Percentiles rank a stretch among this genome's conserved stretches.
Conservation (phyloP, 23 tunicate genomes). For the Oikopleura vanhoeffeni region DNA sequence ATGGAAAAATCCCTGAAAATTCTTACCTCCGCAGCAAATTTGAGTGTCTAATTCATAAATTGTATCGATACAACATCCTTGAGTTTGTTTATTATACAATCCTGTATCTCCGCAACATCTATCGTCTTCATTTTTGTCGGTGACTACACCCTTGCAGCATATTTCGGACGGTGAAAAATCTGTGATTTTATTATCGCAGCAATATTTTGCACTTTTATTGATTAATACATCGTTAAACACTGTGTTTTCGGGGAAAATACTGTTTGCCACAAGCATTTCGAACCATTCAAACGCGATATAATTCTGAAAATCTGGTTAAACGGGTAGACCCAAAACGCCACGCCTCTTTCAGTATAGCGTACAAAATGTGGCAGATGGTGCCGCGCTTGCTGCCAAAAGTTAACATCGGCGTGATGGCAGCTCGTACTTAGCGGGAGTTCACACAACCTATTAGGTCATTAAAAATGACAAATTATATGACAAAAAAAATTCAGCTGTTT, state of each 20-base stretch:
- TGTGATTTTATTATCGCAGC: not conserved
- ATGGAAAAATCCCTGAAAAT: not conserved
- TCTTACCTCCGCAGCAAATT: not conserved
- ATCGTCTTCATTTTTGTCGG: not conserved
- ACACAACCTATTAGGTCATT: too few relatives aligned
- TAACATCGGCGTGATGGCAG: too few relatives aligned
- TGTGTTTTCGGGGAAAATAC: not conserved
- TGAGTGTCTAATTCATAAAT: not conserved
- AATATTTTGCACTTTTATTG: not conserved
- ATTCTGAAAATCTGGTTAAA: too few relatives aligned
- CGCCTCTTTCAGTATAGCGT: too few relatives aligned
- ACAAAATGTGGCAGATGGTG: too few relatives aligned
- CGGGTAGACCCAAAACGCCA: too few relatives aligned
- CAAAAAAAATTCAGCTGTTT: too few relatives aligned
- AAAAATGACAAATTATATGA: too few relatives aligned
- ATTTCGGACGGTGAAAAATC: not conserved
- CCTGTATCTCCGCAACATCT: not conserved
- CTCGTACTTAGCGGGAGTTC: too few relatives aligned
- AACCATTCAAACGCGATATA: not conserved
- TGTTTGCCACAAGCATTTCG: not conserved
- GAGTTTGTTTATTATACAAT: not conserved
- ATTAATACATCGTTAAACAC: not conserved
- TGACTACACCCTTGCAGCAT: not conserved
- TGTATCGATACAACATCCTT: conserved; percentile 9
- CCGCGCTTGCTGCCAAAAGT: too few relatives aligned